Percentiles rank a stretch among this genome's conserved stretches.
Evolutionary conservation across 2,113 vertebrate species (phyloP).

Genomic region (Grallaria varia): DNA sequence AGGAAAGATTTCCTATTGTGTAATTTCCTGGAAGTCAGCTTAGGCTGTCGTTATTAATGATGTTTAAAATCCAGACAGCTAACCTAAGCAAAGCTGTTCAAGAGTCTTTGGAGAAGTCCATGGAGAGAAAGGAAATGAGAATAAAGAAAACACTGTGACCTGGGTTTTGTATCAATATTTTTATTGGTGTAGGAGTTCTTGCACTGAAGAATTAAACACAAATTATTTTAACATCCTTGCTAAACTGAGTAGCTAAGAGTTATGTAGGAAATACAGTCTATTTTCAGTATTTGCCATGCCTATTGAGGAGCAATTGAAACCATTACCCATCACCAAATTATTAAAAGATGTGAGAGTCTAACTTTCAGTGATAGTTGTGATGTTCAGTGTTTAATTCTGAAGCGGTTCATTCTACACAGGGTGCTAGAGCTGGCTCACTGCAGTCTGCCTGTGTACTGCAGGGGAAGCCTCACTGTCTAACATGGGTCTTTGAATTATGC

Average conservation of each 20-base stretch:
- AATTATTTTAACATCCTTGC: neutral
- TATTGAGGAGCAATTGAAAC: neutral
- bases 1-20: neutral
- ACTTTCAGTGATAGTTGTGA: neutral
- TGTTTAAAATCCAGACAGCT: neutral
- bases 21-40: neutral
- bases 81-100: neutral
- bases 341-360: neutral
- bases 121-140: neutral
- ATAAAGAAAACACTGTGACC: neutral
- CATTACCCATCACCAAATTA: neutral
- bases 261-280: neutral
- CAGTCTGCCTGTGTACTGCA: neutral
- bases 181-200: neutral
- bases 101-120: neutral
- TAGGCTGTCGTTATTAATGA: neutral
- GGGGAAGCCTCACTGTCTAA: neutral
- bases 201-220: neutral
- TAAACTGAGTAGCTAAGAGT: neutral
- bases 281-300: neutral
- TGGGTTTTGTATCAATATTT: neutral
- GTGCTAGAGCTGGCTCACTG: neutral
- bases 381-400: neutral
- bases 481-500: neutral
- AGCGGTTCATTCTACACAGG: neutral